These are phyloP conservation scores for Phoeniculus purpureus DNA, from an alignment of 2,797 vertebrate genomes.

Conservation along the genomic window DNA sequence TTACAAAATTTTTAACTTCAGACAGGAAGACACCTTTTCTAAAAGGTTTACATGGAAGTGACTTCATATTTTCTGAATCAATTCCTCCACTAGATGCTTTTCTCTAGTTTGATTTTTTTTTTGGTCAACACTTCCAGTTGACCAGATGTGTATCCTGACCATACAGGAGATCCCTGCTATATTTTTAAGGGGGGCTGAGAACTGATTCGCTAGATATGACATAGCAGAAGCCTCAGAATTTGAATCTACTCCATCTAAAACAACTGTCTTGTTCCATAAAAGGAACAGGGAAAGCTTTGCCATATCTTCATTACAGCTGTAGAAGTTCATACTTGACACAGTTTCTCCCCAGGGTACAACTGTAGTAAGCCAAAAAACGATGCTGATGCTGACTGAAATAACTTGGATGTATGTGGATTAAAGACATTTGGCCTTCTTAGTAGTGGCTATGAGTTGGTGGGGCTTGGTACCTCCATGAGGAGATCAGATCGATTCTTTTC, in stretches of 20 bases:
- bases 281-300: constrained; percentile 18
- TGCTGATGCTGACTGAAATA: constrained; percentile 24
- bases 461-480: background rate
- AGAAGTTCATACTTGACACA: constrained; percentile 45
- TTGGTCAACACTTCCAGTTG: background rate
- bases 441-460: background rate
- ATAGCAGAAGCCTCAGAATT: constrained; percentile 22
- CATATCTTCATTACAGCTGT: constrained; percentile 25
- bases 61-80: background rate
- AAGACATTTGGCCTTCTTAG: constrained; percentile 36
- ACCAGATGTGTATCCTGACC: background rate
- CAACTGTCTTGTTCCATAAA: constrained; percentile 4
- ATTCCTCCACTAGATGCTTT: background rate
- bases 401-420: constrained; percentile 6
- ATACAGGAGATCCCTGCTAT: background rate
- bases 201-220: background rate
- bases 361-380: constrained; percentile 9
- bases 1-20: background rate
- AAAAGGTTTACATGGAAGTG: background rate
- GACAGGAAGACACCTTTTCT: background rate
- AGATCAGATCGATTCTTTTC: background rate
- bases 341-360: constrained; percentile 44
- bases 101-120: background rate
- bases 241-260: constrained; percentile 12
- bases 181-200: background rate